Conservation (phyloP, 1,140 invertebrate genomes). For the Drosophila yakuba region DNA sequence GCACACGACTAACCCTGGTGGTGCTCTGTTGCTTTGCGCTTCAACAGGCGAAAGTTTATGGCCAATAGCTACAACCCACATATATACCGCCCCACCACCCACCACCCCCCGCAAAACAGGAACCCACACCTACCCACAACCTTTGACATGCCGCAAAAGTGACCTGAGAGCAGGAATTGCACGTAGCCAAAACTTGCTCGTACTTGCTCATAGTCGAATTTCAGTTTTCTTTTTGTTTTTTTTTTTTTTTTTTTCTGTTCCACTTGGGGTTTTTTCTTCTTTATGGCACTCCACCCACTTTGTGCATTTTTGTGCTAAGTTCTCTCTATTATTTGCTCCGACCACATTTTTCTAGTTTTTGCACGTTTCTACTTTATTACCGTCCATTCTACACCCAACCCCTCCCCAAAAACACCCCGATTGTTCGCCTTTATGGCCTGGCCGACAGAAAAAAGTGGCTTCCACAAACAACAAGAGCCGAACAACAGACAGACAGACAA, state of each 20-base stretch:
- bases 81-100: background rate
- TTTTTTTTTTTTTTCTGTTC: constrained; percentile 28
- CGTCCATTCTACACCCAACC: constrained; percentile 38
- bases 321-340: constrained; percentile 79
- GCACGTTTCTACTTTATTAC: constrained; percentile 82
- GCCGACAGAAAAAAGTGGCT: constrained; percentile 50
- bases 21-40: constrained; percentile 48
- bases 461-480: constrained; percentile 40
- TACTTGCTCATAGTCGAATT: constrained; percentile 56
- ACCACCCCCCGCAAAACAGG: constrained; percentile 11
- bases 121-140: background rate
- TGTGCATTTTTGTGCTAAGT: constrained; percentile 66
- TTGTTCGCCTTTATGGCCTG: constrained; percentile 65
- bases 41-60: constrained; percentile 77
- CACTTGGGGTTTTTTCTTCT: constrained; percentile 3
- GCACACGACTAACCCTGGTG: constrained; percentile 18
- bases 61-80: constrained; percentile 73
- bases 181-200: constrained; percentile 73
- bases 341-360: constrained; percentile 81
- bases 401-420: background rate
- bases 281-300: constrained; percentile 34
- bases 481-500: constrained; percentile 39
- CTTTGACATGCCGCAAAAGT: constrained; percentile 54
- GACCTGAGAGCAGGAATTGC: constrained; percentile 76
- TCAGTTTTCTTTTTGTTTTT: constrained; percentile 43